phyloP scores from a whole-genome alignment of 2,888 invertebrate genomes.

The Campoplex capitator region DNA sequence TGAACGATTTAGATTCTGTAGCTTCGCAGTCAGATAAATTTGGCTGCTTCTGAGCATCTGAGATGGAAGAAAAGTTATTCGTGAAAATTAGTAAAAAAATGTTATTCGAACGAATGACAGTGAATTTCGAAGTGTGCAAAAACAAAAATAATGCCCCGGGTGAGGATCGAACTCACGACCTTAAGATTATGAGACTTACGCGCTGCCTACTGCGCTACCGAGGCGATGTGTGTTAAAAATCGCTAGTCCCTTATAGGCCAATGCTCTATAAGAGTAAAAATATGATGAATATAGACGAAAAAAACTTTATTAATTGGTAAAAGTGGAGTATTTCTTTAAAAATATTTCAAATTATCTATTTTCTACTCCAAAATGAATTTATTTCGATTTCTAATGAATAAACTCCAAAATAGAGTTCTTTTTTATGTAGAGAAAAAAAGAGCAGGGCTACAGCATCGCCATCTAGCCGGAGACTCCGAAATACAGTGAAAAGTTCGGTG shows the following conservation, averaged over 20 bases:
- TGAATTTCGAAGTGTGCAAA: background rate
- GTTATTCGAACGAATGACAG: background rate
- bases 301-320: background rate
- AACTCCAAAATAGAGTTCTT: background rate
- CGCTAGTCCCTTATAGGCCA: background rate
- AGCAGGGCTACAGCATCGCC: no score
- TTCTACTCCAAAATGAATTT: background rate
- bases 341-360: background rate
- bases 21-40: no score
- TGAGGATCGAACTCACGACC: conserved; percentile 97
- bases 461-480: no score
- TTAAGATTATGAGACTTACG: conserved; percentile 86
- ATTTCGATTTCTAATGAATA: background rate
- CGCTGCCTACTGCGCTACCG: conserved; percentile 76
- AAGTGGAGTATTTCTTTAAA: background rate
- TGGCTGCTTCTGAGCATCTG: no score
- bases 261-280: background rate
- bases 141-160: conserved; percentile 88
- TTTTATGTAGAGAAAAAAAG: no score
- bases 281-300: background rate
- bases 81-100: background rate
- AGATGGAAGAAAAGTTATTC: no score
- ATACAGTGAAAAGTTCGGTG: no score
- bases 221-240: conserved; percentile 28
- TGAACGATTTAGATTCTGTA: no score